These are phyloP conservation scores for Cryptotermes secundus DNA, from an alignment of 1,140 invertebrate species.

Conservation along the genomic window DNA sequence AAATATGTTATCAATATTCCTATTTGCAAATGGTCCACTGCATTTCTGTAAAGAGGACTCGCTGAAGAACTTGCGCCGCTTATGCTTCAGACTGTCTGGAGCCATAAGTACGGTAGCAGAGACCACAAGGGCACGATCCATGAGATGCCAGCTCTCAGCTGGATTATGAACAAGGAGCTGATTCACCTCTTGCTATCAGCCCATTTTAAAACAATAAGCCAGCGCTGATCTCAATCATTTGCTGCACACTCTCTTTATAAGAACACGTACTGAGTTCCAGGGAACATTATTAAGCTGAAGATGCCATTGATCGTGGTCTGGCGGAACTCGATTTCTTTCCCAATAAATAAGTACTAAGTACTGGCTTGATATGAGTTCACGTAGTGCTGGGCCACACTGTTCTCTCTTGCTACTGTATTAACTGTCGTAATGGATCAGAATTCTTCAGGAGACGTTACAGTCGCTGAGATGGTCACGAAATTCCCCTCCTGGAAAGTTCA, in stretches of 20 bases:
- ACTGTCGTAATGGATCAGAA: no score
- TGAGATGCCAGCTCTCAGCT: background rate
- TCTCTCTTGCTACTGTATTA: no score
- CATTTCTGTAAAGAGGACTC: no score
- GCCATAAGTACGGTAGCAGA: background rate
- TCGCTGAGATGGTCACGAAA: no score
- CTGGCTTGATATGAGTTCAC: background rate
- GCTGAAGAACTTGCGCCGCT: background rate
- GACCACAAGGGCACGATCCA: background rate
- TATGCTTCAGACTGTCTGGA: background rate
- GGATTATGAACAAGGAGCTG: background rate
- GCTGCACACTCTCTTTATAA: background rate
- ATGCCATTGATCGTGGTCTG: background rate
- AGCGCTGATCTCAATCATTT: background rate
- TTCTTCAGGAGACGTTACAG: no score
- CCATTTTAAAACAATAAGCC: background rate
- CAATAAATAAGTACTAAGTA: background rate
- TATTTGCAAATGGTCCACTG: no score
- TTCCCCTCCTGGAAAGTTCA: no score
- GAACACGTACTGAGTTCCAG: background rate
- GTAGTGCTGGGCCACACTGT: background rate
- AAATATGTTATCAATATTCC: no score
- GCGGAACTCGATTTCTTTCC: background rate
- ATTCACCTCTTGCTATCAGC: background rate
- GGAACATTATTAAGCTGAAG: background rate